Conservation (phyloP, 2,888 invertebrate genomes). For the Notodonta ziczac region DNA sequence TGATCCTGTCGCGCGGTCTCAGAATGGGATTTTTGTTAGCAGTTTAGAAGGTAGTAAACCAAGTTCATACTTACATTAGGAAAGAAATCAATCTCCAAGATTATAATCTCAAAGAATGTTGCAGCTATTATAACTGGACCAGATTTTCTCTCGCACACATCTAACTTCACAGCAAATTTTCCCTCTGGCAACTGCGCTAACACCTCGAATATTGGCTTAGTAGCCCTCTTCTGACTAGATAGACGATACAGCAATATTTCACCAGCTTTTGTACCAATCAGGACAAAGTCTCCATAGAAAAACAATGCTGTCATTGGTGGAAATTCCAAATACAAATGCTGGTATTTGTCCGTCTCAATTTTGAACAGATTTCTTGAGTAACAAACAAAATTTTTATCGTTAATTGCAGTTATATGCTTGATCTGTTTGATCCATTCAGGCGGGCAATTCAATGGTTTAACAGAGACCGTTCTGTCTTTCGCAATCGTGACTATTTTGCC, state of each 20-base stretch:
- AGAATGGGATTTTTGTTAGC: no score
- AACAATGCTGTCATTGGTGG: constrained; percentile 69
- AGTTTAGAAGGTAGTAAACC: neutral
- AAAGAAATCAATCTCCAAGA: constrained; percentile 66
- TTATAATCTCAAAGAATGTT: constrained; percentile 64
- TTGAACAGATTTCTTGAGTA: constrained; percentile 70
- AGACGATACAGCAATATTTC: constrained; percentile 67
- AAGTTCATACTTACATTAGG: constrained; percentile 60
- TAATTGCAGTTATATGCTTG: constrained; percentile 58
- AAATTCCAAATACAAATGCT: constrained; percentile 70
- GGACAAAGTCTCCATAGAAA: constrained; percentile 67
- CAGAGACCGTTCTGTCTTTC: constrained; percentile 38
- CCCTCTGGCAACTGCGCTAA: constrained; percentile 60
- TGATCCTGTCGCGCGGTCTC: no score
- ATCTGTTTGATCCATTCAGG: constrained; percentile 68
- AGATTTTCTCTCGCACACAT: constrained; percentile 65
- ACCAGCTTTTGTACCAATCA: constrained; percentile 63
- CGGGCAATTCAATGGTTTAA: constrained; percentile 55
- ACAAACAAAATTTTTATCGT: constrained; percentile 67
- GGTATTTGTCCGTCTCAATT: constrained; percentile 64
- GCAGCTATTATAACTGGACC: constrained; percentile 66
- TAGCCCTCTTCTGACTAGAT: constrained; percentile 56
- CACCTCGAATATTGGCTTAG: constrained; percentile 60
- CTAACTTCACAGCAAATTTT: constrained; percentile 66
- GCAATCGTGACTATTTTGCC: constrained; percentile 61